Percentiles rank a stretch among this genome's conserved stretches.
phyloP scores from a whole-genome alignment of 2,797 vertebrate genomes.

The Avahi laniger region DNA sequence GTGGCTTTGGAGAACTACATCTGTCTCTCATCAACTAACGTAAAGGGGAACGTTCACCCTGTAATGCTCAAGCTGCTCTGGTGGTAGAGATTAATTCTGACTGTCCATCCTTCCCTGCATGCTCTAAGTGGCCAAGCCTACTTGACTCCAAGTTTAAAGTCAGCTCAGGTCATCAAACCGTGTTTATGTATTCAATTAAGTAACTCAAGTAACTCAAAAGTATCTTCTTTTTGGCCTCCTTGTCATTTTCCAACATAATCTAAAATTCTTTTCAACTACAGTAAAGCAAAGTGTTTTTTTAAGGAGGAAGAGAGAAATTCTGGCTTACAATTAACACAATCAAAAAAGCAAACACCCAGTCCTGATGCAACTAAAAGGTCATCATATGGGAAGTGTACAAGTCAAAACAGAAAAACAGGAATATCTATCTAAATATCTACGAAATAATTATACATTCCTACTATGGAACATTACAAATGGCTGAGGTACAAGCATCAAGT shows the following conservation, averaged over 20 bases:
- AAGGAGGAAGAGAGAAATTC: background rate
- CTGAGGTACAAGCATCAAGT: background rate
- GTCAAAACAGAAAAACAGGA: background rate
- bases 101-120: background rate
- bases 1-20: background rate
- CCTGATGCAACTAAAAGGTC: background rate
- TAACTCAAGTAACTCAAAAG: background rate
- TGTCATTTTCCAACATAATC: constrained; percentile 16
- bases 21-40: background rate
- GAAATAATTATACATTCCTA: background rate
- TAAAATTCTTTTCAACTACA: background rate
- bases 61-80: background rate
- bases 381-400: background rate
- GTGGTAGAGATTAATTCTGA: background rate
- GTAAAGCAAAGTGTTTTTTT: background rate
- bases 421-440: constrained; percentile 17
- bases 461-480: background rate
- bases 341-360: constrained; percentile 24
- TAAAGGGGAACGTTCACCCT: background rate
- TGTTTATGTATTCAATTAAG: background rate
- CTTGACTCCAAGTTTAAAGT: background rate
- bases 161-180: background rate
- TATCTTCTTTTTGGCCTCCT: constrained; percentile 7
- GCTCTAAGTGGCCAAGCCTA: background rate
- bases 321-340: background rate